Conservation (phyloP, 2,113 vertebrate species). For the Hassar affinis region DNA sequence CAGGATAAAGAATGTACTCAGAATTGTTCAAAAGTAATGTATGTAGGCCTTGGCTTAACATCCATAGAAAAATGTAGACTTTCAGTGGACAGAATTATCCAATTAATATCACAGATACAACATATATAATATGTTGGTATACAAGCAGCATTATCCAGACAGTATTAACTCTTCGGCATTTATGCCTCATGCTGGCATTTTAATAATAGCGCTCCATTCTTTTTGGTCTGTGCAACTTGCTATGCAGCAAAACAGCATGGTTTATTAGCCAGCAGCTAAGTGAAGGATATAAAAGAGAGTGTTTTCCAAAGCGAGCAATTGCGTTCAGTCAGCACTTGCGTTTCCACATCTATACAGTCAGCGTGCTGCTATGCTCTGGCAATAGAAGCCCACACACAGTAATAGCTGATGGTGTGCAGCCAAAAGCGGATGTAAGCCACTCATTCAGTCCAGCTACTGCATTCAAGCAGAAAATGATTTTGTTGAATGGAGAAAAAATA, state of each 20-base stretch:
- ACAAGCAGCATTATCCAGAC: conserved; percentile 18
- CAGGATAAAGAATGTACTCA: background rate
- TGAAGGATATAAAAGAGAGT: conserved; percentile 36
- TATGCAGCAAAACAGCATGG: conserved; percentile 32
- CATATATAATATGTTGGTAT: conserved; percentile 2
- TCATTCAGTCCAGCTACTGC: conserved; percentile 24
- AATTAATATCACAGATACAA: conserved; percentile 18
- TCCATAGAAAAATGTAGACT: background rate
- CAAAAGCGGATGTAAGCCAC: conserved; percentile 37
- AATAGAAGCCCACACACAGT: conserved; percentile 17
- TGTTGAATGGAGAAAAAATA: conserved; percentile 28
- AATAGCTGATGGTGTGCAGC: conserved; percentile 37
- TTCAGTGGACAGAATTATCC: background rate
- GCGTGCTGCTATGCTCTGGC: conserved; percentile 33
- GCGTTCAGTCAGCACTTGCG: conserved; percentile 19
- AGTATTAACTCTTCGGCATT: conserved; percentile 14
- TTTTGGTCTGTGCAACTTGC: conserved; percentile 23
- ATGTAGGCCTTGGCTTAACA: background rate
- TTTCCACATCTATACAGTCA: conserved; percentile 20
- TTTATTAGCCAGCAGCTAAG: conserved; percentile 33
- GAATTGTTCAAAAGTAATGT: background rate
- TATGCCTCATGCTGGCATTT: conserved; percentile 15
- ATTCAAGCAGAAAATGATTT: conserved; percentile 45
- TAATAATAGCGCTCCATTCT: conserved; percentile 10
- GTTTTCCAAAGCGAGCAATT: conserved; percentile 42